Base-by-base conservation (phyloP, 2,888 invertebrate genomes). In the Clanis bilineata region DNA sequence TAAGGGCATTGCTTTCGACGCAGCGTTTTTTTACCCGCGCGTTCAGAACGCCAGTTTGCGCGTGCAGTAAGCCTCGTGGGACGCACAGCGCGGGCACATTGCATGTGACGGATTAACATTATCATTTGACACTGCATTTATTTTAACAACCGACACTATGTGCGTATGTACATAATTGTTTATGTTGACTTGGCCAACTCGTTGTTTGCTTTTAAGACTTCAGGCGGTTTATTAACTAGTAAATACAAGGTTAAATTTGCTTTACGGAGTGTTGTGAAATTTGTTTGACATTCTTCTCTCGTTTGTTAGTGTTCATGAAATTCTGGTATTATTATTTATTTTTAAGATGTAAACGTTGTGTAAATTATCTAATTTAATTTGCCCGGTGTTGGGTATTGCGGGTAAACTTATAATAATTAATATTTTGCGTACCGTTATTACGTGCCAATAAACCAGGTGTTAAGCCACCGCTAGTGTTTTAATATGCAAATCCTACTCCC, bases 41-140 rank as follows among this genome's bases (percentile, higher is more conserved):
- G 66, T 64, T 57, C 28, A 10, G 57, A 44, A 66, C 82, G 83
- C 81, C 58, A 77, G 87, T 84, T 56, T 82, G 69, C 63, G 9
- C 43, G 28, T 41, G 58, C 61, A 64, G 66, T 86, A 86, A 90
- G 81, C 83, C 90, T 82, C 90, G 90, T 91, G 90, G 85, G 91
- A 91, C 76, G 69, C 66, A n/a, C n/a, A 66, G 67, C 73, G 71
- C 75, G 75, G 79, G 76, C 86, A 79, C 88, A 80, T 83, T 81
- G 86, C 88, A 85, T 83, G 85, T 84, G 89, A 88, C 85, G 90
- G 90, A 89, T 91, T 86, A 90, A 83, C 88, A 89, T 90, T 90
- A 90, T 88, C 88, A 89, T 90, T 90, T 90, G 90, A 90, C 90
- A 88, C 88, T 90, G 86, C 86, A 88, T 90, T 90, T 89, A 90